phyloP scores from a whole-genome alignment of 2,888 invertebrate genomes.

The Cerceris ruficornis region DNA sequence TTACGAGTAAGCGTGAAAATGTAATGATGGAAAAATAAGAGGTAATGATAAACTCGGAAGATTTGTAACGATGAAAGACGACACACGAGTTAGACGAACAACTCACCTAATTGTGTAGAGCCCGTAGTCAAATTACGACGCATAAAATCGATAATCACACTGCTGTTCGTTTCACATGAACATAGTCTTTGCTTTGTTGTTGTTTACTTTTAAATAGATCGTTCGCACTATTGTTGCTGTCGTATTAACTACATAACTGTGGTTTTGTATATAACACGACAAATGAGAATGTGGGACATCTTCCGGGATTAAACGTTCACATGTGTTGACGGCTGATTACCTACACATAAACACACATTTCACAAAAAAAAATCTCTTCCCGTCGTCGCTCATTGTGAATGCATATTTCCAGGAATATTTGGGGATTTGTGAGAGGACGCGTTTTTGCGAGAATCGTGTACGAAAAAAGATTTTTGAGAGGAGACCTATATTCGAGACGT shows the following conservation, averaged over 20 bases:
- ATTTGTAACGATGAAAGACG: background rate
- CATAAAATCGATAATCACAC: slow-evolving; percentile 31
- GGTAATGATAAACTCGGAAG: background rate
- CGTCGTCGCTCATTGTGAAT: background rate
- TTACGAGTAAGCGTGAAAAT: too few species aligned
- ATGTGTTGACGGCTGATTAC: slow-evolving; percentile 5
- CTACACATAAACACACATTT: slow-evolving; percentile 8
- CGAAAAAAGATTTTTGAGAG: background rate
- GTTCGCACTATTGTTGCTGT: slow-evolving; percentile 3
- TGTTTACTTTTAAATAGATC: background rate
- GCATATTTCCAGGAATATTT: background rate
- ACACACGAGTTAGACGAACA: slow-evolving; percentile 6
- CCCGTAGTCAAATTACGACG: slow-evolving; percentile 17
- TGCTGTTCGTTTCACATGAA: slow-evolving; percentile 32
- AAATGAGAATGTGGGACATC: slow-evolving; percentile 12
- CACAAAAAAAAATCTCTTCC: slow-evolving; percentile 3
- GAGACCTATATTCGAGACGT: background rate
- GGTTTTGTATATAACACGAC: slow-evolving; percentile 19
- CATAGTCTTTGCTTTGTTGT: slow-evolving; percentile 20
- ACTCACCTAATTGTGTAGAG: slow-evolving; percentile 37
- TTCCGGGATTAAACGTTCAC: slow-evolving; percentile 14
- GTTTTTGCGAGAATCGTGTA: background rate
- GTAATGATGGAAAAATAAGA: background rate
- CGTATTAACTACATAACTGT: slow-evolving; percentile 20
- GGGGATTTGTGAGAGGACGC: background rate